phyloP scores from a whole-genome alignment of 53 echinoderm and acorn worm species.

The Paracentrotus lividus region DNA sequence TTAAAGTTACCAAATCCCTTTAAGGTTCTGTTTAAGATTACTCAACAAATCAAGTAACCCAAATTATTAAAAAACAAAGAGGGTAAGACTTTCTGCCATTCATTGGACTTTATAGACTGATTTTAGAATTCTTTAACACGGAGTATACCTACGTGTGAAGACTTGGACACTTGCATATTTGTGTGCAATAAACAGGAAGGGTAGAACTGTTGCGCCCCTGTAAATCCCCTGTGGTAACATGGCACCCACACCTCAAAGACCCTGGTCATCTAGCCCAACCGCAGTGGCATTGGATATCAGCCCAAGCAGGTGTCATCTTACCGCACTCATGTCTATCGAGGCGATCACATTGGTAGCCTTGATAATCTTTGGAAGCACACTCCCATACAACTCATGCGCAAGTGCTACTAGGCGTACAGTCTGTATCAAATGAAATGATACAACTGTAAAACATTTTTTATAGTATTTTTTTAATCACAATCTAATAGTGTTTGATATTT shows the following conservation, averaged over 20 bases:
- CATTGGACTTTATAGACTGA: neutral
- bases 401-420: no score
- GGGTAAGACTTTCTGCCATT: no score
- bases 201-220: constrained; percentile 30
- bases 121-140: neutral
- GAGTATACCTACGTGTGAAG: neutral
- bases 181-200: neutral
- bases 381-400: neutral
- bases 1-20: no score
- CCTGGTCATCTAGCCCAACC: constrained; percentile 1
- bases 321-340: neutral
- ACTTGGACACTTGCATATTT: neutral
- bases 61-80: no score
- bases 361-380: neutral
- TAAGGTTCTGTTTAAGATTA: no score
- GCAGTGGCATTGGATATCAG: neutral
- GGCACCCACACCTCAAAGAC: constrained; percentile 12
- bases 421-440: no score
- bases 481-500: no score
- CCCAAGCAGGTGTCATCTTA: neutral
- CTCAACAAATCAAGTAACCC: no score
- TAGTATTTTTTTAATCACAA: no score
- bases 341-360: neutral
- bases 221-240: constrained; percentile 28
- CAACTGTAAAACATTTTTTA: no score